Evolutionary conservation across 30 jellyfish, hydroid and myxozoan genomes (phyloP), one percentile per base, ranked within the genome.

Genomic region (Hydractinia echinata): DNA sequence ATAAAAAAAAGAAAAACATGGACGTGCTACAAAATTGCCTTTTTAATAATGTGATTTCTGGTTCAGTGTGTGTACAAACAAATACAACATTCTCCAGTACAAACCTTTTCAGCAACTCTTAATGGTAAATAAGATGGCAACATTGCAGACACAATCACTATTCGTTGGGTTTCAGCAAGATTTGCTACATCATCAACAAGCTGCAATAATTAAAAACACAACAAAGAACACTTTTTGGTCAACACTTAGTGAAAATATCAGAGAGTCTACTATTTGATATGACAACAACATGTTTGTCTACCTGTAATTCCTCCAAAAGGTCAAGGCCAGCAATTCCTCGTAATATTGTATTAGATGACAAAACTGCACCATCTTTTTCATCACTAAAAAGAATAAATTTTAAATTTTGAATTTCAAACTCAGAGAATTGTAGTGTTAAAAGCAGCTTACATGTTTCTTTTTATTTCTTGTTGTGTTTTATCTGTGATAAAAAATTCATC

Each of bases 71-170:
- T 30, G 44, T 30, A 30, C 44, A 30, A 30, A 30, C 44, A 30
- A 30, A 30, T 30, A 30, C 44, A 30, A 30, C 44, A 30, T 30
- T 30, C 44, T 30, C 44, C 44, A 0, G 44, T 30, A 30, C 84
- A 5, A 76, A 91, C 97, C 95, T 91, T 91, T 61, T 91, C 96
- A 55, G 95, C 97, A 50, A 91, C 73, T 76, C 97, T 83, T 9
- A 73, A 51, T 74, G 96, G 94, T 4, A 91, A 53, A 51, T 86
- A 91, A 18, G 91, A 60, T 62, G 97, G 97, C 44, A 91, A 79
- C 97, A 91, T 91, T 9, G 86, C 88, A 13, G 97, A 95, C 3
- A 89, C 88, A 58, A 89, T 73, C 44, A 50, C 52, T 14, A 88
- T 88, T 21, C 84, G 55, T 7, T 54, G 66, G 10, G 79, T 14